Conservation (phyloP, 2,888 invertebrate genomes). For the Eulithis testata region DNA sequence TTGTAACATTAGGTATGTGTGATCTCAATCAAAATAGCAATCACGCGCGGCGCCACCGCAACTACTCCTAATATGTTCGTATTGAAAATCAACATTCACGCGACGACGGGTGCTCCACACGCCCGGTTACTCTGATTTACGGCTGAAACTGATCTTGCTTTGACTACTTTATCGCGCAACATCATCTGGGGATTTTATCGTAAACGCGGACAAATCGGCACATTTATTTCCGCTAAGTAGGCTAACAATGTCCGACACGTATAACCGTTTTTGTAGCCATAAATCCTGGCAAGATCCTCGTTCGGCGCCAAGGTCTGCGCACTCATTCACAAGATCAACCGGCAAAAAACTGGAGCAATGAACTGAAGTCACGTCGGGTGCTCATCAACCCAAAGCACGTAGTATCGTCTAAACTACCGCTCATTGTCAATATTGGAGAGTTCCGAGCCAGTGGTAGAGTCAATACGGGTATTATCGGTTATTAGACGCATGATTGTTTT, state of each 20-base stretch:
- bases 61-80: slow-evolving; percentile 71
- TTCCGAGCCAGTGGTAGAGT: slow-evolving; percentile 75
- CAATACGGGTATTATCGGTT: slow-evolving; percentile 76
- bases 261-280: slow-evolving; percentile 61
- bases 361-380: slow-evolving; percentile 79
- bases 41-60: slow-evolving; percentile 74
- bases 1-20: slow-evolving; percentile 73
- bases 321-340: slow-evolving; percentile 80
- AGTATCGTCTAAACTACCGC: slow-evolving; percentile 81
- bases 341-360: slow-evolving; percentile 82
- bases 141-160: slow-evolving; percentile 53
- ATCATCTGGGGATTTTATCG: slow-evolving; percentile 48
- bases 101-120: slow-evolving; percentile 51
- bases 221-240: slow-evolving; percentile 44
- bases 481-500: slow-evolving; percentile 72
- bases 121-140: slow-evolving; percentile 64
- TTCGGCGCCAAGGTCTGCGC: slow-evolving; percentile 71
- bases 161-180: slow-evolving; percentile 49
- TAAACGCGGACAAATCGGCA: slow-evolving; percentile 41
- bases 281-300: slow-evolving; percentile 71
- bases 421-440: slow-evolving; percentile 82
- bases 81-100: slow-evolving; percentile 78
- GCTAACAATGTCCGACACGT: slow-evolving; percentile 47
- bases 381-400: slow-evolving; percentile 78
- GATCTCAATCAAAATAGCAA: slow-evolving; percentile 76